Evolutionary conservation across 2,113 vertebrate genomes (phyloP).

Genomic region (Aramus guarauna): DNA sequence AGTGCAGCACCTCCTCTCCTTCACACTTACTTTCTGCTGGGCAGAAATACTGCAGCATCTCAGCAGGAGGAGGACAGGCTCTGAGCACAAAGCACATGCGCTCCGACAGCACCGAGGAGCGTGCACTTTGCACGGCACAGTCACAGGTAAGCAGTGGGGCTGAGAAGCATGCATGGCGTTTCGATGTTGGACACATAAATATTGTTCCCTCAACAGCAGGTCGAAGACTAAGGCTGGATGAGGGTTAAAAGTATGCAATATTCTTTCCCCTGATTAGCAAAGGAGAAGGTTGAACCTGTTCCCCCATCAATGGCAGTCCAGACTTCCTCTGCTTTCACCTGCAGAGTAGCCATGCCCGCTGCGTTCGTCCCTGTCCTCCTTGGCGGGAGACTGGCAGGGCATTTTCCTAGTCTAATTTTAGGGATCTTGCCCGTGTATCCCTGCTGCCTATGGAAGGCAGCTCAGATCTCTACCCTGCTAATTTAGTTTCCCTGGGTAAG

Average conservation of each 20-base stretch:
- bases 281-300: neutral
- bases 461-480: neutral
- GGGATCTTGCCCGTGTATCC: neutral
- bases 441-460: neutral
- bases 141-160: neutral
- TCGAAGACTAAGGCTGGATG: neutral
- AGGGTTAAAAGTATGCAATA: neutral
- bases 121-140: fast-evolving
- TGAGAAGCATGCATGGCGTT: neutral
- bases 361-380: fast-evolving
- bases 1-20: neutral
- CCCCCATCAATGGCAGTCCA: neutral
- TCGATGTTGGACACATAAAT: fast-evolving
- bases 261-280: neutral
- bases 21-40: fast-evolving
- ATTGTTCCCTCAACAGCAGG: neutral
- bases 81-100: fast-evolving
- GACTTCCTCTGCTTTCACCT: neutral
- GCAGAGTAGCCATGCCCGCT: neutral
- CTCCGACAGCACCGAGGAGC: neutral
- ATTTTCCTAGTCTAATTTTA: neutral
- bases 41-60: neutral
- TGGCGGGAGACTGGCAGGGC: neutral
- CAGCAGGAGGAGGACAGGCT: neutral
- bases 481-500: neutral